phyloP scores from a whole-genome alignment of 2,888 invertebrate genomes.

The Drosophila tripunctata region DNA sequence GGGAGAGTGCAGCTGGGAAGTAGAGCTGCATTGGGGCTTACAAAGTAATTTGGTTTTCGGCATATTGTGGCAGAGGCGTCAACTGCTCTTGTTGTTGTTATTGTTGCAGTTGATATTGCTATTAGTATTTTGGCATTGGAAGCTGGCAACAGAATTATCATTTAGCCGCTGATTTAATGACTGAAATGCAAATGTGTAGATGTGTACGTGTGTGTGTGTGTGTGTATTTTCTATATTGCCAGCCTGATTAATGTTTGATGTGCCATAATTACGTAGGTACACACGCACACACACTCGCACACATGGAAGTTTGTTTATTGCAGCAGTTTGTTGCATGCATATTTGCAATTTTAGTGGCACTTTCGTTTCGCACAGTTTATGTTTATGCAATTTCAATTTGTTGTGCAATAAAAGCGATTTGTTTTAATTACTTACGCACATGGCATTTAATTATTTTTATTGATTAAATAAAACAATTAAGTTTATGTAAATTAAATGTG shows the following conservation, averaged over 20 bases:
- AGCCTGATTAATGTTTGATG: slow-evolving; percentile 77
- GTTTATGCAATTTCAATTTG: slow-evolving; percentile 78
- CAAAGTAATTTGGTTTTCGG: slow-evolving; percentile 73
- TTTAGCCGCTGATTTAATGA: slow-evolving; percentile 52
- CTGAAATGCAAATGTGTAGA: slow-evolving; percentile 6
- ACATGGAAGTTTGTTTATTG: slow-evolving; percentile 4
- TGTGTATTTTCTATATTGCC: slow-evolving; percentile 45
- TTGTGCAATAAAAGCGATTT: slow-evolving; percentile 75
- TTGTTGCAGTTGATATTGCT: slow-evolving; percentile 11
- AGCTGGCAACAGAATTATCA: slow-evolving; percentile 66
- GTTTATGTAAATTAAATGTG: slow-evolving; percentile 75
- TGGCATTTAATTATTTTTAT: slow-evolving; percentile 81
- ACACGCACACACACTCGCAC: slow-evolving; percentile 24
- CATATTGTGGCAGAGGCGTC: slow-evolving; percentile 57
- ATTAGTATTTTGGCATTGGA: slow-evolving; percentile 18
- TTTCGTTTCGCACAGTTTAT: slow-evolving; percentile 34
- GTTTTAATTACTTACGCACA: slow-evolving; percentile 80
- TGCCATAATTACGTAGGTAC: slow-evolving; percentile 67
- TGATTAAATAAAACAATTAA: slow-evolving; percentile 81
- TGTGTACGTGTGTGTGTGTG: slow-evolving; percentile 30
- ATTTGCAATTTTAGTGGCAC: slow-evolving; percentile 35
- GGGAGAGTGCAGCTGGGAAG: background rate
- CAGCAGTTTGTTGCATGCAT: slow-evolving; percentile 56
- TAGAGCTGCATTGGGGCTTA: slow-evolving; percentile 2
- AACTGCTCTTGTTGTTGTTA: slow-evolving; percentile 20